Base-by-base conservation (phyloP, 2,888 invertebrate species). In the Scaptodrosophila latifasciaeformis region DNA sequence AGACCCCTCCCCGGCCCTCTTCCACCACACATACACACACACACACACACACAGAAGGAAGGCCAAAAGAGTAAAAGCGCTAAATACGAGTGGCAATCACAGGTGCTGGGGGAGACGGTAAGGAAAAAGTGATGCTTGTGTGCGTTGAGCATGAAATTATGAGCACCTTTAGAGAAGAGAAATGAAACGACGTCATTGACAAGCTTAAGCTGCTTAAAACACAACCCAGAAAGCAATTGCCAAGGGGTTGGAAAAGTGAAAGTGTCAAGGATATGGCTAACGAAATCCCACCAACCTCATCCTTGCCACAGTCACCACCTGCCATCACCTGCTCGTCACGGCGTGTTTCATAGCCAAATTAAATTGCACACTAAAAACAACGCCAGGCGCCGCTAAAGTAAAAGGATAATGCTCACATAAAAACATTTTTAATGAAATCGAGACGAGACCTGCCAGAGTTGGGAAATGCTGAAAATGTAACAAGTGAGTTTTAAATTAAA, bases 361-460 rank as follows among this genome's bases (percentile, higher is more conserved):
- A 76, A 76, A 76, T 77, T 76, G 75, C 77, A 56, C 57, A 60
- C 63, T 56, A 64, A 60, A 35, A 63, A 57, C 58, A 54, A 59
- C 59, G 49, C 54, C 59, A 54, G 52, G 55, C 55, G 50, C 55
- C 55, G 65, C 62, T 65, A 62, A 67, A 68, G 72, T 67, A 69
- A 77, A 77, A 64, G 81, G 81, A 80, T 76, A 76, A 76, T 74
- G 75, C 52, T 64, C 61, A 59, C 78, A 68, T 76, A 76, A 77
- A 80, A 77, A 77, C 75, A 72, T 77, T 82, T 76, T 80, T 82
- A 79, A 79, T 82, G 82, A 79, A 78, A 79, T 75, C 75, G 75
- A 74, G 72, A 70, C 81, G 75, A 15, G 35, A 30, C 42, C 37
- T 31, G 45, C 15, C 17, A n/a, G 21, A 35, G 17, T 19, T 21